Conservation (phyloP, 2,113 vertebrate genomes). For the Muntiacus muntjak region DNA sequence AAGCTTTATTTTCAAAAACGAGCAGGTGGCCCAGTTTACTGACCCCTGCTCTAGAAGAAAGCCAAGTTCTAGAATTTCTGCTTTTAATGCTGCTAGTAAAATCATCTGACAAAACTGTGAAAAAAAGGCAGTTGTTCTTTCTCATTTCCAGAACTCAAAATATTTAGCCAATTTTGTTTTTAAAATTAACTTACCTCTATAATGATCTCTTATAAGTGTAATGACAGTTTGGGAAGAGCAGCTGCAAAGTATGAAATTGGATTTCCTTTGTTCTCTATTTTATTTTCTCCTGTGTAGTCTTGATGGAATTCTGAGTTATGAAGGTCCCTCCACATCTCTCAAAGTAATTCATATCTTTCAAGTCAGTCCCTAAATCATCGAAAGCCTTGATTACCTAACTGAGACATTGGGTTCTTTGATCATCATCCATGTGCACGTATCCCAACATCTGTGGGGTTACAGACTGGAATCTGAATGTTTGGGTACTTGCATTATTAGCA, state of each 20-base stretch:
- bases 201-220: background rate
- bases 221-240: background rate
- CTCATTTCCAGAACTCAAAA: background rate
- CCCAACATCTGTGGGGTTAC: rapidly evolving
- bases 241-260: background rate
- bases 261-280: background rate
- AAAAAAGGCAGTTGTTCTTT: background rate
- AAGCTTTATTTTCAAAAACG: background rate
- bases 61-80: background rate
- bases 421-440: rapidly evolving
- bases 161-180: background rate
- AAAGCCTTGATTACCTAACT: background rate
- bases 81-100: background rate
- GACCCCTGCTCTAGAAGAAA: background rate
- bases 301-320: background rate
- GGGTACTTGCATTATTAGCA: background rate
- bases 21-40: background rate
- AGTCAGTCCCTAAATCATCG: background rate
- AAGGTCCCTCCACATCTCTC: background rate
- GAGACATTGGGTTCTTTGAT: background rate
- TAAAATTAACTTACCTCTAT: background rate
- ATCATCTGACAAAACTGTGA: background rate
- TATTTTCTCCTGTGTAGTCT: background rate
- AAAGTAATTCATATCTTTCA: background rate
- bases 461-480: background rate